Percentiles rank a stretch among this genome's conserved stretches.
Conservation (phyloP, 2,888 invertebrate genomes). For the Bombylius major region DNA sequence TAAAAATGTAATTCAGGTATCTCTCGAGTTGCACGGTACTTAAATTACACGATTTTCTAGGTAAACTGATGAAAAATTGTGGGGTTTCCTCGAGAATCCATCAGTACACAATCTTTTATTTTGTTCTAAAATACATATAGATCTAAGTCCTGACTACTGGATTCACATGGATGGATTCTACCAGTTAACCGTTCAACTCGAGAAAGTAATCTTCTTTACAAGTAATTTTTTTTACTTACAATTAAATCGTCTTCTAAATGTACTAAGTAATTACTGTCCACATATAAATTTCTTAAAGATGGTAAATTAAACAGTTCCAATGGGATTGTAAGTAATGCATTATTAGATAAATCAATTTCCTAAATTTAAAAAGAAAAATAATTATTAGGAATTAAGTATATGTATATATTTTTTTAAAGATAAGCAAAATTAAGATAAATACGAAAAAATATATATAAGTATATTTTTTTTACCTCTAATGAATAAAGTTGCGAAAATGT, state of each 20-base stretch:
- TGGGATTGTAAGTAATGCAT: conserved; percentile 32
- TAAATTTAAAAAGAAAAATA: conserved; percentile 14
- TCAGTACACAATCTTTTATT: too few relatives aligned
- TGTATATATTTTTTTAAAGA: conserved; percentile 6
- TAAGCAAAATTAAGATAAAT: conserved; percentile 1
- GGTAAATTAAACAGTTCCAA: conserved; percentile 42
- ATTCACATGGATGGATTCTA: too few relatives aligned
- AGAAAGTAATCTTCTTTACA: too few relatives aligned
- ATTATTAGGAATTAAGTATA: background rate
- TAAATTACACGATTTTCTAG: too few relatives aligned
- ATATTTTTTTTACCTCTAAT: conserved; percentile 24
- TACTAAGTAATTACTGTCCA: conserved; percentile 35
- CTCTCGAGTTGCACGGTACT: too few relatives aligned
- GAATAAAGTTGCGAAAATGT: conserved; percentile 30
- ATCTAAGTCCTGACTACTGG: too few relatives aligned
- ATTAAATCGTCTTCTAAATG: conserved; percentile 25
- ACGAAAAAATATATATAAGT: too few relatives aligned
- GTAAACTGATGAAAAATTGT: too few relatives aligned
- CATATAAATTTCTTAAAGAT: conserved; percentile 47
- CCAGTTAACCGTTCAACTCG: too few relatives aligned
- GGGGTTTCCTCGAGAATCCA: too few relatives aligned
- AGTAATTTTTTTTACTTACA: conserved; percentile 10
- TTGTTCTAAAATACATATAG: too few relatives aligned
- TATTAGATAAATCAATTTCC: conserved; percentile 37
- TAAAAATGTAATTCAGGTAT: too few relatives aligned